Percentiles rank a stretch among this genome's conserved stretches.
Evolutionary conservation across 1,140 invertebrate genomes (phyloP).

Genomic region (Thrips palmi): DNA sequence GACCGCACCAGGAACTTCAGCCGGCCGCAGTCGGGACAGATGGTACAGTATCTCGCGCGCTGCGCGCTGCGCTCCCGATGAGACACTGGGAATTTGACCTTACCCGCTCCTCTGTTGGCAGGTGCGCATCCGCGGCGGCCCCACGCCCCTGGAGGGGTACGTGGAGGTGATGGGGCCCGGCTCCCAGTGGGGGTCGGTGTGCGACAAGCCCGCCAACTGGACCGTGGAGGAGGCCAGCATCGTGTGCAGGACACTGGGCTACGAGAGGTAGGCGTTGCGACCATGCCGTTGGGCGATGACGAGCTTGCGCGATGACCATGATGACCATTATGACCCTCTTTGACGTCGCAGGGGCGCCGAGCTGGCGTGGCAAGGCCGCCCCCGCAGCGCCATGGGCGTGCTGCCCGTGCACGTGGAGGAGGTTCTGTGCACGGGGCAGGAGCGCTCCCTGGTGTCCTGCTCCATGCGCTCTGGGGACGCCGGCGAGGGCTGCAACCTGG

Average conservation of each 20-base stretch:
- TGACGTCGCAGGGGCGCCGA: constrained; percentile 27
- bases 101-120: too few relatives aligned
- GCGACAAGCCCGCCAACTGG: constrained; percentile 29
- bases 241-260: constrained; percentile 34
- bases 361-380: constrained; percentile 30
- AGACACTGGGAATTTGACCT: too few relatives aligned
- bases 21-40: too few relatives aligned
- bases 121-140: constrained; percentile 29
- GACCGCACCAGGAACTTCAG: too few relatives aligned
- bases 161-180: constrained; percentile 27
- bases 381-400: too few relatives aligned
- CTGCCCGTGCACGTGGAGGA: too few relatives aligned
- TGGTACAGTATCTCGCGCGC: too few relatives aligned
- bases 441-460: too few relatives aligned
- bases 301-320: neutral
- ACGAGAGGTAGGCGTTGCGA: constrained; percentile 23
- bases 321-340: constrained; percentile 5
- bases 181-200: constrained; percentile 31
- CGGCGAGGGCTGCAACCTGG: constrained; percentile 18
- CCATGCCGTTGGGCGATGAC: neutral
- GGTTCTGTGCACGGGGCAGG: constrained; percentile 31
- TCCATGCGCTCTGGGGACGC: constrained; percentile 21
- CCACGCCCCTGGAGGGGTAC: constrained; percentile 29
- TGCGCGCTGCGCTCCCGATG: too few relatives aligned
- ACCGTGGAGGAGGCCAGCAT: constrained; percentile 30